Percentiles rank a stretch among this genome's conserved stretches.
Evolutionary conservation across 2,888 invertebrate species (phyloP).

Genomic region (Coleophora deauratella): DNA sequence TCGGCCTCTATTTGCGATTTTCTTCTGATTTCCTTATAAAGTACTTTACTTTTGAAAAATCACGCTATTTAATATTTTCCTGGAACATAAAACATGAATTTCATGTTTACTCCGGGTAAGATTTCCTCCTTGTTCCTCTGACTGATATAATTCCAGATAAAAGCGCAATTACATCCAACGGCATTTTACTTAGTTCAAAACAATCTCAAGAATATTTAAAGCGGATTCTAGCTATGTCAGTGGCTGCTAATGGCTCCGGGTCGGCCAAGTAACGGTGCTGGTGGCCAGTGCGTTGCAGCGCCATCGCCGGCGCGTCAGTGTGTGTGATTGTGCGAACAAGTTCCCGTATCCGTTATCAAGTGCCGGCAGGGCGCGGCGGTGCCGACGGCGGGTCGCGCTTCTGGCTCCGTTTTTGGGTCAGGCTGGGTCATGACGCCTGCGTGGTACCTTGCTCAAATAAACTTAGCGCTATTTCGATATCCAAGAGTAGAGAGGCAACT

Average conservation of each 20-base stretch:
- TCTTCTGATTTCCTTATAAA: conserved; percentile 33
- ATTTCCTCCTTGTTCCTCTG: no score
- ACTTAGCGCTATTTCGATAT: conserved; percentile 54
- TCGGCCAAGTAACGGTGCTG: conserved; percentile 14
- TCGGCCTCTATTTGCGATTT: conserved; percentile 63
- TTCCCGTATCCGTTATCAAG: conserved; percentile 62
- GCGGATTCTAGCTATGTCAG: no score
- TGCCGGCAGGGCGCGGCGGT: conserved; percentile 54
- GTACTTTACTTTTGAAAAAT: no score
- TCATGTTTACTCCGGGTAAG: no score
- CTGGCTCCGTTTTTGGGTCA: conserved; percentile 67
- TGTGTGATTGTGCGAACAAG: conserved; percentile 46
- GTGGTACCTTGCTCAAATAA: conserved; percentile 47
- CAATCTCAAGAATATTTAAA: no score
- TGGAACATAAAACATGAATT: no score
- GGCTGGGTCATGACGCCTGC: conserved; percentile 70
- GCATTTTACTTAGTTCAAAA: no score
- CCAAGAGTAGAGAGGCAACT: conserved; percentile 58
- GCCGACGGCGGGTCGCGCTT: conserved; percentile 57
- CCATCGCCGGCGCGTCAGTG: conserved; percentile 25
- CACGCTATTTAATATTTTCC: no score
- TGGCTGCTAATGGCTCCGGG: no score
- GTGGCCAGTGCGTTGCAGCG: conserved; percentile 43
- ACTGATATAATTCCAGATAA: no score
- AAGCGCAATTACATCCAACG: no score